phyloP scores from a whole-genome alignment of 2,113 vertebrate species.

The Mormyrus iriodes region DNA sequence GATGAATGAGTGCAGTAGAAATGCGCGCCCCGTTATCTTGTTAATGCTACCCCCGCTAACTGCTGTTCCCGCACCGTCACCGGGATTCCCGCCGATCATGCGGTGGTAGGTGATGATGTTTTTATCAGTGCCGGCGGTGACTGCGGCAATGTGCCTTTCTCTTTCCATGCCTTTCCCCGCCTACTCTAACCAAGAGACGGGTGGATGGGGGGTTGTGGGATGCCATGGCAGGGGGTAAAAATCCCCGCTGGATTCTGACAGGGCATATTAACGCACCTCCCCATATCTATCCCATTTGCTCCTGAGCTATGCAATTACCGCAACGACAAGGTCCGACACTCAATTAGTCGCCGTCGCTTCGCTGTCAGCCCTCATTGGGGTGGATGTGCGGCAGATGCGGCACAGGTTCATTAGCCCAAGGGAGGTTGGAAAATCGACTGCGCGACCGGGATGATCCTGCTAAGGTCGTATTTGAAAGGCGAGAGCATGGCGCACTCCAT shows the following conservation, averaged over 20 bases:
- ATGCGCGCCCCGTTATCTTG: conserved; percentile 36
- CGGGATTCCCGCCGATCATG: conserved; percentile 26
- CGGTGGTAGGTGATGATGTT: conserved; percentile 49
- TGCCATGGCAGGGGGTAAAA: conserved; percentile 27
- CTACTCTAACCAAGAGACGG: conserved; percentile 40
- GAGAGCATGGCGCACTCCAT: conserved; percentile 73
- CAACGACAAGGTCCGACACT: conserved; percentile 64
- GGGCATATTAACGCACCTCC: conserved; percentile 48
- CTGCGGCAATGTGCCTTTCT: conserved; percentile 45
- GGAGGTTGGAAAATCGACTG: conserved; percentile 73
- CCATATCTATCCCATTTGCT: conserved; percentile 69
- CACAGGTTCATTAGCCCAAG: conserved; percentile 67
- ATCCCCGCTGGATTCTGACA: conserved; percentile 51
- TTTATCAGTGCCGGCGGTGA: conserved; percentile 53
- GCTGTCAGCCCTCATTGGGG: conserved; percentile 63
- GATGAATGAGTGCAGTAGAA: conserved; percentile 26
- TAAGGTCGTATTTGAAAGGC: conserved; percentile 76
- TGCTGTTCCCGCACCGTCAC: background rate
- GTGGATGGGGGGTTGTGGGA: conserved; percentile 28
- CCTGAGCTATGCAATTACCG: conserved; percentile 67
- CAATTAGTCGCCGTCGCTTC: conserved; percentile 70
- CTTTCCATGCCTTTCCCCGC: conserved; percentile 39
- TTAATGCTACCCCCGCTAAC: conserved; percentile 33
- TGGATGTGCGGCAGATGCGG: conserved; percentile 60
- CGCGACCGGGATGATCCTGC: conserved; percentile 71